phyloP scores from a whole-genome alignment of 2,888 invertebrate genomes.

The Caenorhabditis virilis region DNA sequence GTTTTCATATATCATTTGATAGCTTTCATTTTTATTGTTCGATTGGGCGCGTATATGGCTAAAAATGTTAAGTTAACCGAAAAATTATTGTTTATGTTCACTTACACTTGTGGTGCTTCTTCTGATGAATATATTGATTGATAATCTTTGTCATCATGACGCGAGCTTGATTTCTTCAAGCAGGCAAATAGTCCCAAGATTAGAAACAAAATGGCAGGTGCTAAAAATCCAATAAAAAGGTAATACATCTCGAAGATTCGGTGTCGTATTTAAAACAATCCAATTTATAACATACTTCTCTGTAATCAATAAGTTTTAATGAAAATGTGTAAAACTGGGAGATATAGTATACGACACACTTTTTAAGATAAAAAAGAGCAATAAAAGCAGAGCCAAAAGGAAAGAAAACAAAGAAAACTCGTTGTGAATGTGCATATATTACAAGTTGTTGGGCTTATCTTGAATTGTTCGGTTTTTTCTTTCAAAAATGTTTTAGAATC shows the following conservation, averaged over 20 bases:
- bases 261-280: no score
- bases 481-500: no score
- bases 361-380: no score
- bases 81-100: neutral
- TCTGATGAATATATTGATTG: neutral
- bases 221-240: neutral
- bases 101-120: neutral
- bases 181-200: neutral
- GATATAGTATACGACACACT: no score
- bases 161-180: neutral
- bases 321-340: no score
- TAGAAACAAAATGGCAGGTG: neutral
- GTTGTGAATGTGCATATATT: no score
- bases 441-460: no score
- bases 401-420: no score
- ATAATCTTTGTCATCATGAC: neutral
- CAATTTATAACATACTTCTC: no score
- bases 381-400: no score
- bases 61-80: neutral
- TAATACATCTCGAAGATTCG: neutral
- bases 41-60: neutral
- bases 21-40: neutral
- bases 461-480: no score
- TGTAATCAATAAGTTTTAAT: no score
- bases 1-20: neutral